Percentiles rank a stretch among this genome's conserved stretches.
Evolutionary conservation across 2,113 vertebrate species (phyloP).

Genomic region (rabbit (Oryctolagus cuniculus)): mOryCun1.1 NC_091434.1:101629501-101630000

Average conservation of each 20-base stretch:
- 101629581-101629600: neutral
- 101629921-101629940: no score
- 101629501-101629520: neutral
- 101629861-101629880: neutral
- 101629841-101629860: neutral
- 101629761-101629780: neutral
- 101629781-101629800: neutral
- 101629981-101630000: no score
- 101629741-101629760: neutral
- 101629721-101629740: neutral
- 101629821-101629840: neutral
- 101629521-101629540: neutral
- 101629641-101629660: neutral
- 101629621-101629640: neutral
- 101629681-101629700: neutral
- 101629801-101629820: neutral
- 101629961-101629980: no score
- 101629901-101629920: neutral
- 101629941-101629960: no score
- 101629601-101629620: neutral
- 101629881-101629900: neutral
- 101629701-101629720: neutral
- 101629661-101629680: neutral
- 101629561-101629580: neutral
- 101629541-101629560: conserved; percentile 2